A percentile compares a stretch with the other conserved stretches of the same genome.
These are phyloP conservation scores for Brachypalpus laphriformis DNA, from an alignment of 2,888 invertebrate species.

Conservation along the genomic window DNA sequence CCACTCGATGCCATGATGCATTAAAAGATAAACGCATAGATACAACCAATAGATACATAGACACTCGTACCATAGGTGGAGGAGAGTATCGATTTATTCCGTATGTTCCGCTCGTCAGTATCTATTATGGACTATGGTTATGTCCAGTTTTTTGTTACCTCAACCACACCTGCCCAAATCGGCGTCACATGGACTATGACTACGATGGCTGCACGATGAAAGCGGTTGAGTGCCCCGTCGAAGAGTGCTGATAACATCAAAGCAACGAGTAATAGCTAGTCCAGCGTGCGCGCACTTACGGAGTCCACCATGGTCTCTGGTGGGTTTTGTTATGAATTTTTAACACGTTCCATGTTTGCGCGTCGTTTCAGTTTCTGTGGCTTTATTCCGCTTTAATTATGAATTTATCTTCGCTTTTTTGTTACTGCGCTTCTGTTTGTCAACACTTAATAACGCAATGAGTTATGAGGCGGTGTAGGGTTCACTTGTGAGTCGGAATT, in stretches of 20 bases:
- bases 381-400: conserved; percentile 35
- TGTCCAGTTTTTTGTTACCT: neutral
- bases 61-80: conserved; percentile 2
- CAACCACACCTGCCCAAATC: conserved; percentile 24
- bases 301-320: neutral
- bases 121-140: neutral
- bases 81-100: conserved; percentile 39
- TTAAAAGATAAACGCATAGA: neutral
- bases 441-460: conserved; percentile 55
- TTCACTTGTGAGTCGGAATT: conserved; percentile 13
- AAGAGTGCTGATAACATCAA: conserved; percentile 22
- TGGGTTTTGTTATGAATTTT: conserved; percentile 19
- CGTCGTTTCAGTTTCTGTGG: conserved; percentile 4
- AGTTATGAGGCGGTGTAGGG: conserved; percentile 27
- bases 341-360: conserved; percentile 9
- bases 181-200: neutral
- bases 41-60: neutral
- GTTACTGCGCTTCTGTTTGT: conserved; percentile 39
- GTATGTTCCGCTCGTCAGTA: conserved; percentile 16
- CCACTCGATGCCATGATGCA: neutral
- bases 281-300: neutral
- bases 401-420: conserved; percentile 9
- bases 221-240: conserved; percentile 17
- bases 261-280: neutral
- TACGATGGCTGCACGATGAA: neutral